phyloP scores from a whole-genome alignment of 2,113 vertebrate species.

The Alectura lathami region DNA sequence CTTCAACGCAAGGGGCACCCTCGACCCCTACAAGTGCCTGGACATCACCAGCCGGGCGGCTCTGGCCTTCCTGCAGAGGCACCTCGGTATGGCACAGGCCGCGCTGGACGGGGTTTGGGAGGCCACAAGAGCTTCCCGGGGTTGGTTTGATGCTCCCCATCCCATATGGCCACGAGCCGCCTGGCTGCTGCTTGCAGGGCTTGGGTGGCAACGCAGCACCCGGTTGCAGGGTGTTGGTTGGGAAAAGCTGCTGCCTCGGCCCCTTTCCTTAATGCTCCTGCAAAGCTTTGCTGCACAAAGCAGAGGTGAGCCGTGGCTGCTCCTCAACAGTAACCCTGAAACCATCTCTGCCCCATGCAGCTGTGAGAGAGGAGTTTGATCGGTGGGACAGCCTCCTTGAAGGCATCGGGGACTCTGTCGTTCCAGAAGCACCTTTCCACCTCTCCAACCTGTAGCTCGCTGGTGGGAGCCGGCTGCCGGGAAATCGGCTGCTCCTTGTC shows the following conservation, averaged over 20 bases:
- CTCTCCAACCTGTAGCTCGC: conserved; percentile 63
- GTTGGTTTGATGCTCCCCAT: neutral
- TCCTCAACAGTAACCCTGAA: neutral
- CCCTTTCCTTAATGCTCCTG: neutral
- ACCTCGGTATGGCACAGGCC: conserved; percentile 61
- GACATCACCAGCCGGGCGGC: conserved; percentile 63
- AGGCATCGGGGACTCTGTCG: conserved; percentile 62
- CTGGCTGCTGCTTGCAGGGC: neutral
- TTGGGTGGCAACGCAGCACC: neutral
- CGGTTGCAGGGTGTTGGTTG: neutral
- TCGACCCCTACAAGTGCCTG: conserved; percentile 71
- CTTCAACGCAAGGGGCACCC: conserved; percentile 47
- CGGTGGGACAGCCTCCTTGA: conserved; percentile 71
- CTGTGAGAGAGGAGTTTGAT: conserved; percentile 64
- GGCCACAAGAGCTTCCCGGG: rapidly evolving
- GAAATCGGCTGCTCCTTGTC: rapidly evolving
- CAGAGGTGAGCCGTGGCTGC: rapidly evolving
- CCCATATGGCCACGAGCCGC: rapidly evolving
- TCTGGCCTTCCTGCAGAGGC: conserved; percentile 80
- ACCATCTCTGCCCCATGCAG: conserved; percentile 28
- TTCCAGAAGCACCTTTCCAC: conserved; percentile 21
- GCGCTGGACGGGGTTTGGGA: rapidly evolving
- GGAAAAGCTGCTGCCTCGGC: neutral
- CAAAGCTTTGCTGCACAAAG: neutral
- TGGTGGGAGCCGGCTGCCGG: rapidly evolving